Evolutionary conservation across 2,888 invertebrate genomes (phyloP), one percentile per base, ranked within the genome.

Genomic region (Drosophila formosana): DNA sequence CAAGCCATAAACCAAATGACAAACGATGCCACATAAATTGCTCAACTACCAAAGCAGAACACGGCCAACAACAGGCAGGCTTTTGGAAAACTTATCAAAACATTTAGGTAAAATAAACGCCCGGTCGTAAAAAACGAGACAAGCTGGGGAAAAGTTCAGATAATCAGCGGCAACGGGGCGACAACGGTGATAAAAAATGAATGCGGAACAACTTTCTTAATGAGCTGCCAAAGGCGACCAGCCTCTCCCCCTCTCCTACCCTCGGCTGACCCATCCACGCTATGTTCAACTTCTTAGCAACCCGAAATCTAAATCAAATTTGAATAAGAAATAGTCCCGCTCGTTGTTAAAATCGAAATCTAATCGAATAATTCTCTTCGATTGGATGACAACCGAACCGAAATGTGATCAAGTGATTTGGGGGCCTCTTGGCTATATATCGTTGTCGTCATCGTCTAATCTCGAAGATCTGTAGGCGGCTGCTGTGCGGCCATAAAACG

Each of bases 21-120:
- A 83, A 83, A 83, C 87, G 82, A 87, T 84, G 72, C 67, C 87
- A 70, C 78, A 87, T 83, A 83, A 87, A 87, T 82, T 70, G 30
- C 41, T 47, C 56, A 69, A 75, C 75, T 77, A 66, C 64, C 73
- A 65, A 71, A 75, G 67, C 75, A 74, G 63, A 66, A 67, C 69
- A 66, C 58, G 65, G 52, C 51, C 65, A 65, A 64, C 55, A 65
- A 66, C 18, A 68, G 69, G 60, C 62, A 39, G 65, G 55, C 67
- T 65, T 68, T 66, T 26, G 58, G 60, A 70, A 69, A 84, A 87
- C 80, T 83, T 83, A 83, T 83, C 83, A 83, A 83, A 83, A 83
- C 83, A 83, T 83, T 83, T 83, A 87, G 87, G 78, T 82, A 77
- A 84, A 83, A 87, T 83, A 83, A 83, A 87, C 87, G 87, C 87